Evolutionary conservation across 2,888 invertebrate genomes (phyloP), one percentile per base, ranked within the genome.

Genomic region (Tholera decimalis): DNA sequence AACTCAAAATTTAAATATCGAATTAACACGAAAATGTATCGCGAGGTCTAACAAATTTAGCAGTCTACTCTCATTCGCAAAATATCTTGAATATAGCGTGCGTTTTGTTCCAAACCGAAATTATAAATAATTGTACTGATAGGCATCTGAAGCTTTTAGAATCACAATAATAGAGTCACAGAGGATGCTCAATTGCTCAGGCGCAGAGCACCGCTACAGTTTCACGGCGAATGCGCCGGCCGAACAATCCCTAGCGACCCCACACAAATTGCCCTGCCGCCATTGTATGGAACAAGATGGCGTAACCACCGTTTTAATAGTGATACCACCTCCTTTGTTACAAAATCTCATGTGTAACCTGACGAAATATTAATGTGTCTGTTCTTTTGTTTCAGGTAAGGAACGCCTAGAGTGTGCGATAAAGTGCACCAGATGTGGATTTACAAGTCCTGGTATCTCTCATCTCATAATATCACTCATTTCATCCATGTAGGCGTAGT

Each of bases 251-350:
- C 83, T 84, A 50, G 79, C 78, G 82, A 82, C 64, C 80, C 82
- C 80, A 80, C 73, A 77, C 83, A 83, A 86, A 88, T 86, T 87
- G 79, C 83, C 55, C 68, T 63, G 54, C 57, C 76, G 78, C 89
- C 82, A 91, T 93, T 93, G 92, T 92, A 84, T 70, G 68, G 73
- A 90, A 77, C 82, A 86, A 92, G 84, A 84, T 84, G 80, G 88
- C 91, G 89, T 91, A 86, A 87, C 89, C 64, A 70, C 67, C 61
- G 66, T 83, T 77, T 78, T 82, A 81, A 53, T 77, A 56, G 24
- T 49, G 33, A 68, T 24, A 79, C 70, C 68, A 61, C 61, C 65
- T 75, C 51, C 66, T 74, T 75, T 67, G 55, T 67, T 73, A 66
- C 46, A 22, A 68, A 68, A 58, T 20, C 46, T 33, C 39, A 49